These are phyloP conservation scores for Psilopogon haemacephalus DNA, from an alignment of 2,113 vertebrate species.

Conservation along the genomic window DNA sequence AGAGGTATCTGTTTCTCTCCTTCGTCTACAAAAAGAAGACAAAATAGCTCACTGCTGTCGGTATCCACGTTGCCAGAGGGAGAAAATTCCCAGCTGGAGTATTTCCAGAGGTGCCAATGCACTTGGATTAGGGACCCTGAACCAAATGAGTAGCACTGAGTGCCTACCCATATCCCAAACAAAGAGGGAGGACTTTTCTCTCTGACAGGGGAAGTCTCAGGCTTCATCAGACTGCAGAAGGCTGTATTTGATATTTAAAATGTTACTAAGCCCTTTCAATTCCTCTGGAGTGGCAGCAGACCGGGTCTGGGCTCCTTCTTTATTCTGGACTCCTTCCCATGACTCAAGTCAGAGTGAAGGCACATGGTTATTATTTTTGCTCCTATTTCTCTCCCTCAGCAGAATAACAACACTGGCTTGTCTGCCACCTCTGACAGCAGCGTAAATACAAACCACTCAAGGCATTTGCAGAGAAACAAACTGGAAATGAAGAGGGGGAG, in stretches of 20 bases:
- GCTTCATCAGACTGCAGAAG: background rate
- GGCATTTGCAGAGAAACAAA: constrained; percentile 27
- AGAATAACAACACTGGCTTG: constrained; percentile 5
- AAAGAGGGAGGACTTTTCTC: background rate
- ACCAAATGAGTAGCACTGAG: background rate
- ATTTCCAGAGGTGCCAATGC: background rate
- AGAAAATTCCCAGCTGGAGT: background rate
- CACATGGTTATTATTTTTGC: background rate
- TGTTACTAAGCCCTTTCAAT: background rate
- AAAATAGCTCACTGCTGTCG: background rate
- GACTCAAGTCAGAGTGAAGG: background rate
- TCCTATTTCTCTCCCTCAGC: background rate
- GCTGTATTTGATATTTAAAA: background rate
- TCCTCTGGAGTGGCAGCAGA: background rate
- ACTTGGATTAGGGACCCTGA: background rate
- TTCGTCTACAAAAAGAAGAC: background rate
- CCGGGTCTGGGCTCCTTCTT: background rate
- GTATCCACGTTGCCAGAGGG: background rate
- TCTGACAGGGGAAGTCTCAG: background rate
- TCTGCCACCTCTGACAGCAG: constrained; percentile 45
- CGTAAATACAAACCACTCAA: background rate
- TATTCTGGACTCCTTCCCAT: background rate
- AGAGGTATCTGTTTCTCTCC: constrained; percentile 36
- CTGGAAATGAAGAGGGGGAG: background rate
- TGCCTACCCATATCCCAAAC: background rate